Percentiles rank a stretch among this genome's conserved stretches.
These are phyloP conservation scores for Yponomeuta plumbellus DNA, from an alignment of 2,888 invertebrate species.

Conservation along the genomic window DNA sequence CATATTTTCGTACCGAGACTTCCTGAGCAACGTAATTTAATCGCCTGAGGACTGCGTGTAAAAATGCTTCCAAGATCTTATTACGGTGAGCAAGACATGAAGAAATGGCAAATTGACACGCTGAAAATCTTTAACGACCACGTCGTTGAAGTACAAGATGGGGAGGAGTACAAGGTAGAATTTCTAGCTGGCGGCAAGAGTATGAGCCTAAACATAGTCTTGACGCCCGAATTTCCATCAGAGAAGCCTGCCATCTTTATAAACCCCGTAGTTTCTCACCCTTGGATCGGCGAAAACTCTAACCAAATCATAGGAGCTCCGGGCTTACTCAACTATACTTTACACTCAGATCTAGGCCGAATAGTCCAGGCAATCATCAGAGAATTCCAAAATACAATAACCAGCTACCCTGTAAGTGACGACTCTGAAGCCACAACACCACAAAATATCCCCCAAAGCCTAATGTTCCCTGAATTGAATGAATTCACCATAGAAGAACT, in stretches of 20 bases:
- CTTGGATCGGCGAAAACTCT: constrained; percentile 81
- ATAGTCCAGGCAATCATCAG: constrained; percentile 88
- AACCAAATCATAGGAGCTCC: constrained; percentile 85
- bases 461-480: constrained; percentile 56
- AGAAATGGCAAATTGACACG: constrained; percentile 87
- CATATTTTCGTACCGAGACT: too few species aligned
- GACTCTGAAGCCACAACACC: constrained; percentile 46
- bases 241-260: constrained; percentile 84
- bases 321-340: constrained; percentile 84
- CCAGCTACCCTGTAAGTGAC: constrained; percentile 67
- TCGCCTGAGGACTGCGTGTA: background rate
- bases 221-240: constrained; percentile 84
- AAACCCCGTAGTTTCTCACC: constrained; percentile 80
- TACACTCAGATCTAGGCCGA: constrained; percentile 87
- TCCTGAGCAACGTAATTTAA: too few species aligned
- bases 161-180: constrained; percentile 83
- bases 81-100: constrained; percentile 72
- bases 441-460: constrained; percentile 43
- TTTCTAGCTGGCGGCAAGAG: constrained; percentile 80
- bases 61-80: constrained; percentile 76
- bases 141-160: constrained; percentile 83
- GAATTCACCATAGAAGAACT: constrained; percentile 78
- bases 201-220: constrained; percentile 80
- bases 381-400: constrained; percentile 80
- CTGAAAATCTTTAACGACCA: constrained; percentile 89